A percentile compares a stretch with the other conserved stretches of the same genome.
Evolutionary conservation across 2,113 vertebrate species (phyloP).

Genomic region (Aspidoscelis tigris): DNA sequence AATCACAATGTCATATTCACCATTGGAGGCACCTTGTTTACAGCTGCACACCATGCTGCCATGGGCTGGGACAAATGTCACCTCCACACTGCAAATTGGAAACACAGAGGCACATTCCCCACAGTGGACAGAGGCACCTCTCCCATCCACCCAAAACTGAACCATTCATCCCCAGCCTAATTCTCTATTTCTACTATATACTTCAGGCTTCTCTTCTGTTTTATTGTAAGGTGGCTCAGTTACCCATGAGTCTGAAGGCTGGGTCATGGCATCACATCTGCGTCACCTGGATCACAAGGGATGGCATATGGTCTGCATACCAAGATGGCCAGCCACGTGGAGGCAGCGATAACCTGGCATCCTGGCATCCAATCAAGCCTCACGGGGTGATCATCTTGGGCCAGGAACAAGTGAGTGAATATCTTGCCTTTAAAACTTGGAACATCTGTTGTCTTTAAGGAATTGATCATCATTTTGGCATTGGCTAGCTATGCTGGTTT

Average conservation of each 20-base stretch:
- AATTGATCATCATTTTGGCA: not conserved
- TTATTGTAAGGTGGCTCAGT: conserved; percentile 84
- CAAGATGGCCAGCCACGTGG: conserved; percentile 89
- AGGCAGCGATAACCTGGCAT: conserved; percentile 88
- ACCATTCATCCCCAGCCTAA: too few relatives aligned
- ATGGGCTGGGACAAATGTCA: too few relatives aligned
- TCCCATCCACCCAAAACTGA: too few relatives aligned
- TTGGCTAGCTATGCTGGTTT: too few relatives aligned
- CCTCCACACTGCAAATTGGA: too few relatives aligned
- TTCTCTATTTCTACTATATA: not conserved
- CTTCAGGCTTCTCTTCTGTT: accelerated
- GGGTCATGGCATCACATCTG: conserved; percentile 93
- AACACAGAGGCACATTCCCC: too few relatives aligned
- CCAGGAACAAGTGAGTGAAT: conserved; percentile 90
- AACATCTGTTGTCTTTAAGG: not conserved
- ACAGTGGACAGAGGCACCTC: too few relatives aligned
- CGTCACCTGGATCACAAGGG: conserved; percentile 92
- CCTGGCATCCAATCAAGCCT: conserved; percentile 95
- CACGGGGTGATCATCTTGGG: conserved; percentile 93
- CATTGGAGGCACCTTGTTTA: too few relatives aligned
- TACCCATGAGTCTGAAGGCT: conserved; percentile 88
- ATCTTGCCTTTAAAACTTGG: accelerated
- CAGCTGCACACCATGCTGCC: too few relatives aligned
- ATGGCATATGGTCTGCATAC: conserved; percentile 88
- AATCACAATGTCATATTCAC: too few relatives aligned